Conservation (phyloP, 2,113 vertebrate genomes). For the Pimephales promelas region DNA sequence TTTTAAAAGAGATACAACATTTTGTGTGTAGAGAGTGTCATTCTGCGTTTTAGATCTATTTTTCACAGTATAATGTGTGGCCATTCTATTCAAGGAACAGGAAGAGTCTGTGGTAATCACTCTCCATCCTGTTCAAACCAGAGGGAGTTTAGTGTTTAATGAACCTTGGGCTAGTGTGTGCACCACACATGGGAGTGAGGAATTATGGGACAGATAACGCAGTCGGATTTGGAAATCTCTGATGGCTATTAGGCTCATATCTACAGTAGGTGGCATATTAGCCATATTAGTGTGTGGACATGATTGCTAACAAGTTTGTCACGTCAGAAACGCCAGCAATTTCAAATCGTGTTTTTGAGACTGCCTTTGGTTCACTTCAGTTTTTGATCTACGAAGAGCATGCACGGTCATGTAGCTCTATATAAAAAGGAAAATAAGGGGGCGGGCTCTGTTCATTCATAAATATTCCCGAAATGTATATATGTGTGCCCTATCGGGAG, state of each 20-base stretch:
- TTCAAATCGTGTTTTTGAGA: too few relatives aligned
- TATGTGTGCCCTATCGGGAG: too few relatives aligned
- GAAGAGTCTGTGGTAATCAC: constrained; percentile 29
- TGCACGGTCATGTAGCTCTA: too few relatives aligned
- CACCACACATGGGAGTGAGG: not conserved
- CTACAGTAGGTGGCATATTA: constrained; percentile 14
- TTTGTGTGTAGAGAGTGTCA: constrained; percentile 1
- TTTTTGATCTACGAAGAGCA: too few relatives aligned
- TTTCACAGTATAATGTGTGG: not conserved
- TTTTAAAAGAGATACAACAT: not conserved
- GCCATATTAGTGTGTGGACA: not conserved
- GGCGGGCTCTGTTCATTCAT: too few relatives aligned
- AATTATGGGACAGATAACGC: constrained; percentile 31
- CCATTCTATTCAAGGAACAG: not conserved
- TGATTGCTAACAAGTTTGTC: too few relatives aligned
- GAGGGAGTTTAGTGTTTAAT: constrained; percentile 50
- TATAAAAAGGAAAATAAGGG: too few relatives aligned
- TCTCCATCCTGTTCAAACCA: not conserved
- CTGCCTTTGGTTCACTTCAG: too few relatives aligned
- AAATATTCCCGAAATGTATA: too few relatives aligned
- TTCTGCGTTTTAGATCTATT: not conserved
- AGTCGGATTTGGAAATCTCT: constrained; percentile 24
- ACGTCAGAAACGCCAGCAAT: too few relatives aligned
- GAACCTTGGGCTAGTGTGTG: constrained; percentile 44
- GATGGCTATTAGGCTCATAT: constrained; percentile 34